Evolutionary conservation across 2,888 invertebrate genomes (phyloP).

Genomic region (Crossocerus cetratus): DNA sequence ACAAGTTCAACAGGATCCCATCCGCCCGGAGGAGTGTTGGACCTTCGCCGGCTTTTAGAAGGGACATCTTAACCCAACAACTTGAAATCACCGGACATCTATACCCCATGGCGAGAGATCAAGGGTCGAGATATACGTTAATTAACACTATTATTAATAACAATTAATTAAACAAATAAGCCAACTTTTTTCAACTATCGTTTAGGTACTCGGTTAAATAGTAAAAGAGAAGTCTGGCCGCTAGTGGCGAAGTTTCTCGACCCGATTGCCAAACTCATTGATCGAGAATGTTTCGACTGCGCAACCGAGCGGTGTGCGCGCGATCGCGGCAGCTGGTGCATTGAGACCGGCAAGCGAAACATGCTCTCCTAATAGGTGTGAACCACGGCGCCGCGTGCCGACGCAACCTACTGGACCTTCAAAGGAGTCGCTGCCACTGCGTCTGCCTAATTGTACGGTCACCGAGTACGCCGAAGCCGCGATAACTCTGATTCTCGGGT

Average conservation of each 20-base stretch:
- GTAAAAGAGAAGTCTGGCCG: no score
- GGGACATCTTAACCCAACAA: no score
- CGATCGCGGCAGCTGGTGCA: neutral
- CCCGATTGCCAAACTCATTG: neutral
- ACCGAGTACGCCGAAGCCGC: slow-evolving; percentile 21
- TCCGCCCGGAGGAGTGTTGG: slow-evolving; percentile 31
- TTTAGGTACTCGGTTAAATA: no score
- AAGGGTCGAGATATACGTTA: neutral
- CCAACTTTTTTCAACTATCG: no score
- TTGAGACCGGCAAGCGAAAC: slow-evolving; percentile 42
- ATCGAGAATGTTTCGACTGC: no score
- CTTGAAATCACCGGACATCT: no score
- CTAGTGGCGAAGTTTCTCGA: neutral
- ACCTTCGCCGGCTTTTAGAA: no score
- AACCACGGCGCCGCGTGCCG: slow-evolving; percentile 77
- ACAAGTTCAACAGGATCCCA: slow-evolving; percentile 71
- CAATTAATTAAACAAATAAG: no score
- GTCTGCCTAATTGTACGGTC: slow-evolving; percentile 42
- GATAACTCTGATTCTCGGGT: slow-evolving; percentile 10
- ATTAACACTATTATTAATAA: no score
- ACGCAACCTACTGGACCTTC: slow-evolving; percentile 74
- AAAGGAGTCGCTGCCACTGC: slow-evolving; percentile 59
- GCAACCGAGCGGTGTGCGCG: slow-evolving; percentile 19
- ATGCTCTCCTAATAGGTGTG: slow-evolving; percentile 73
- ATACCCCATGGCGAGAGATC: neutral